Percentiles rank a stretch among this genome's conserved stretches.
Evolutionary conservation across 2,113 vertebrate species (phyloP).

Genomic region (Pavo muticus): DNA sequence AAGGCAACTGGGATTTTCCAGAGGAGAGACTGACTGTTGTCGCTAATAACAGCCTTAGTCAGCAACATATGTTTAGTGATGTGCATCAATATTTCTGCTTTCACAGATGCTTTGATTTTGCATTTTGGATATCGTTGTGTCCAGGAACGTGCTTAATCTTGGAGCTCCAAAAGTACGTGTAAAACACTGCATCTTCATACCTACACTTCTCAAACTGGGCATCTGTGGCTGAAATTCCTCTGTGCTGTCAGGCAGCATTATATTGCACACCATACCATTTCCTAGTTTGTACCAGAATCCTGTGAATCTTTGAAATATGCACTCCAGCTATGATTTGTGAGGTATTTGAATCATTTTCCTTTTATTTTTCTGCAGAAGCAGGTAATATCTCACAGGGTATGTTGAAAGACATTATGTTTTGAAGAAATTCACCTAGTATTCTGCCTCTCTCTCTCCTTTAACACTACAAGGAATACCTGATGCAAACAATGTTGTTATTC

Average conservation of each 20-base stretch:
- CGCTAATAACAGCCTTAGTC: slow-evolving; percentile 27
- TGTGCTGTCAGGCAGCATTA: not conserved
- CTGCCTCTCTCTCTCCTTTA: not conserved
- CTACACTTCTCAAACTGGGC: not conserved
- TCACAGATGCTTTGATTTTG: slow-evolving; percentile 24
- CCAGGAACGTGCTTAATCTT: not conserved
- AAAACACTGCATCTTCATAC: not conserved
- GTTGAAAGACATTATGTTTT: slow-evolving; percentile 23
- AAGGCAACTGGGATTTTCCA: slow-evolving; percentile 58
- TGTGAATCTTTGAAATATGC: not conserved
- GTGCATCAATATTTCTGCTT: slow-evolving; percentile 53
- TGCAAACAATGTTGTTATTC: not conserved
- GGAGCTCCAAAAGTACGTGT: not conserved
- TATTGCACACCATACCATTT: not conserved
- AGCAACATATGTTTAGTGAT: slow-evolving; percentile 51
- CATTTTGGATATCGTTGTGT: not conserved
- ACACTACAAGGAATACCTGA: not conserved
- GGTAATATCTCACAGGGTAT: not conserved
- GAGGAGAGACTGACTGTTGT: slow-evolving; percentile 13
- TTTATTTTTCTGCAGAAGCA: slow-evolving; percentile 45
- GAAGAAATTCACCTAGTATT: not conserved
- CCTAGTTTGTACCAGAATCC: not conserved
- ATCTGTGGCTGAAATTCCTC: not conserved
- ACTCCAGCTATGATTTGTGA: slow-evolving; percentile 46
- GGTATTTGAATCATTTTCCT: slow-evolving; percentile 27